A percentile compares a stretch with the other conserved stretches of the same genome.
Evolutionary conservation across 2,797 vertebrate genomes (phyloP).

Genomic region (Acanthurus leucopareius): DNA sequence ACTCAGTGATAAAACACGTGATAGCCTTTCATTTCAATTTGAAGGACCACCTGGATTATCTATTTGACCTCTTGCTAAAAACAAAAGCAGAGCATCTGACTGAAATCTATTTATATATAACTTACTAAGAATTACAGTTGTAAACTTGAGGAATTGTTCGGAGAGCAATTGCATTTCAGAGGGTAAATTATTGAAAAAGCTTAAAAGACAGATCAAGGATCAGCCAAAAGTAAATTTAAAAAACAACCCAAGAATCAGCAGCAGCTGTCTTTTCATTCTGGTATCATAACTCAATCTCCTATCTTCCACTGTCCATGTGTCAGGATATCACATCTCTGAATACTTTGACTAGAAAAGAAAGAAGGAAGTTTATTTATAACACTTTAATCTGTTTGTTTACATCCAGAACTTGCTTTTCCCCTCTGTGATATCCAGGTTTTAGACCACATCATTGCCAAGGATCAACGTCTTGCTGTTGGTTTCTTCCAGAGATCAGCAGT

Average conservation of each 20-base stretch:
- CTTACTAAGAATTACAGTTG: background rate
- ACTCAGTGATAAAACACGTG: background rate
- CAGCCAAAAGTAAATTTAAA: background rate
- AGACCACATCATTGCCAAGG: slow-evolving; percentile 86
- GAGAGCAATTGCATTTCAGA: background rate
- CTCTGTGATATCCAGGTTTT: slow-evolving; percentile 85
- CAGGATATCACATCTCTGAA: background rate
- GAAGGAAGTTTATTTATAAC: background rate
- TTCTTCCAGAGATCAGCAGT: slow-evolving; percentile 92
- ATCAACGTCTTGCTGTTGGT: slow-evolving; percentile 89
- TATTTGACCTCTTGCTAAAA: background rate
- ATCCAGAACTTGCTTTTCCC: background rate
- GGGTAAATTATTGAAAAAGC: background rate
- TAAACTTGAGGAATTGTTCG: background rate
- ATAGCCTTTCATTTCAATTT: background rate
- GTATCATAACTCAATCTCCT: background rate
- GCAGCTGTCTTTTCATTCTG: background rate
- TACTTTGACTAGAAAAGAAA: background rate
- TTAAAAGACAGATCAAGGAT: background rate
- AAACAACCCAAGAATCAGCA: background rate
- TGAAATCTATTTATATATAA: background rate
- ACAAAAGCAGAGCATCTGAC: background rate
- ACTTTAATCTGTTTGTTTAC: background rate
- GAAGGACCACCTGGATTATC: background rate
- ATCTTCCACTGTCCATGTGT: background rate